Percentiles rank a stretch among this genome's conserved stretches.
Conservation (phyloP, 1,140 invertebrate species). For the Panulirus ornatus region DNA sequence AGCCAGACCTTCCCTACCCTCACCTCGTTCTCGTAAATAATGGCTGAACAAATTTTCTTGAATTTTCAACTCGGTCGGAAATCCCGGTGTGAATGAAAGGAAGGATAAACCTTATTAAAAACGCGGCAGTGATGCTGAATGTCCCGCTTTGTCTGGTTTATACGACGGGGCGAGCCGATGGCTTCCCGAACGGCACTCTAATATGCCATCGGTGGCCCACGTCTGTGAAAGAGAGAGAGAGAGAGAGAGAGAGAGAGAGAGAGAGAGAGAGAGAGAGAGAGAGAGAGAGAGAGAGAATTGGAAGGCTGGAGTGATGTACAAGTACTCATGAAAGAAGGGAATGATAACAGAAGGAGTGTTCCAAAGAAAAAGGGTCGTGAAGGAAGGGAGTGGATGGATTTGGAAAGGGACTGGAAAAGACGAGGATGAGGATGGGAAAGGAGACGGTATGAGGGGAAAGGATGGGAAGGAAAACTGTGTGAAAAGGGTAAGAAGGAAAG, state of each 20-base stretch:
- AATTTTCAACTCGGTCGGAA: neutral
- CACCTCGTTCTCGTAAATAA: neutral
- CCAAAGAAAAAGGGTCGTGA: neutral
- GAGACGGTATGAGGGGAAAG: neutral
- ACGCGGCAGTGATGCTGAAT: neutral
- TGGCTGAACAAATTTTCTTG: neutral
- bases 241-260: neutral
- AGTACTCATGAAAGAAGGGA: neutral
- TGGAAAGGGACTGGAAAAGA: neutral
- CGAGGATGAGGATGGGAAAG: neutral
- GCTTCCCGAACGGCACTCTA: neutral
- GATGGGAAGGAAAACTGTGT: neutral
- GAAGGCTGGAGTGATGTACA: neutral
- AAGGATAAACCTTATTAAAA: conserved; percentile 4
- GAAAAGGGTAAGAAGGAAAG: neutral
- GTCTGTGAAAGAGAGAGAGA: neutral
- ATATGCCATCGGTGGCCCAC: neutral
- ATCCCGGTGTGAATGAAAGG: neutral
- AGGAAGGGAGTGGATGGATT: neutral
- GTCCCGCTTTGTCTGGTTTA: neutral
- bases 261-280: neutral
- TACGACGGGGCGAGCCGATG: neutral
- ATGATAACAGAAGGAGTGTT: neutral
- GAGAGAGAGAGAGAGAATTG: conserved; percentile 9
- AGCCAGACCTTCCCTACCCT: neutral